phyloP scores from a whole-genome alignment of 2,888 invertebrate genomes.

The Caenorhabditis sp. region DNA sequence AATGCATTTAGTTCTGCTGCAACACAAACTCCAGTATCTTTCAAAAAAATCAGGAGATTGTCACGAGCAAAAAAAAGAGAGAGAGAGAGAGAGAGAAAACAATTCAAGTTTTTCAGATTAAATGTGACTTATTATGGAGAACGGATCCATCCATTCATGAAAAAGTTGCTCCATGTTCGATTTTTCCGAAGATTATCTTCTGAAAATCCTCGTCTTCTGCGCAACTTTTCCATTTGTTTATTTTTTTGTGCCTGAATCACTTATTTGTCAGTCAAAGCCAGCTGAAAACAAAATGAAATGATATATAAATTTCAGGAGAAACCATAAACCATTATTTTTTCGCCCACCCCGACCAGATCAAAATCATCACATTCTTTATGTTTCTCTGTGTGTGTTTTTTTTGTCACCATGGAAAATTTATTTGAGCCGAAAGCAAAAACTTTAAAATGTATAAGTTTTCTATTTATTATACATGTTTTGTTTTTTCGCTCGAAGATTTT shows the following conservation, averaged over 20 bases:
- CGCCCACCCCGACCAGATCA: not conserved
- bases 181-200: not conserved
- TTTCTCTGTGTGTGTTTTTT: too few relatives aligned
- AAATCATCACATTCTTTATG: too few relatives aligned
- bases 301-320: too few relatives aligned
- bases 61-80: too few relatives aligned
- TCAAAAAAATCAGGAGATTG: not conserved
- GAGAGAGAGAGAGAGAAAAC: too few relatives aligned
- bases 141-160: too few relatives aligned
- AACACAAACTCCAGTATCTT: not conserved
- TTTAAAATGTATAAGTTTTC: not conserved
- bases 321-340: too few relatives aligned
- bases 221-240: not conserved
- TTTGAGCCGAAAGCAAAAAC: not conserved
- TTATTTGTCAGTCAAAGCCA: too few relatives aligned
- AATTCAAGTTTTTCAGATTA: too few relatives aligned
- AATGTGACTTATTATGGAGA: too few relatives aligned
- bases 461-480: not conserved
- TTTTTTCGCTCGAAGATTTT: not conserved
- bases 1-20: not conserved
- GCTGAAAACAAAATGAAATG: not conserved
- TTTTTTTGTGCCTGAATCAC: not conserved
- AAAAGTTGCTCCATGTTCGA: not conserved
- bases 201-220: not conserved
- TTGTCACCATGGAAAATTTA: not conserved